Evolutionary conservation across 2,113 vertebrate genomes (phyloP), one percentile per base, ranked within the genome.

Genomic region (Oryzias celebensis): DNA sequence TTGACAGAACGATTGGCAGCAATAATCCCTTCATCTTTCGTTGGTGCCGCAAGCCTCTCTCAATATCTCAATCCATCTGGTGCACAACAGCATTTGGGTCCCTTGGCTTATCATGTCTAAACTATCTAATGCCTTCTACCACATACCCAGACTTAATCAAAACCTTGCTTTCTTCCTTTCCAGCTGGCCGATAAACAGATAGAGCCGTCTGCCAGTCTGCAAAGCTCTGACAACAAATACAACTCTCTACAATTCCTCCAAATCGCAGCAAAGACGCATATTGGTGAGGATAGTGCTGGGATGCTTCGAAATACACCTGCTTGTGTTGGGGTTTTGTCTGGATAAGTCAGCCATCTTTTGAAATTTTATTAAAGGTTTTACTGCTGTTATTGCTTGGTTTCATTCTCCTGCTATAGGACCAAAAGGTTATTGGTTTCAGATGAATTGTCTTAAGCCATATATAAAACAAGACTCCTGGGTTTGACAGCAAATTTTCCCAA

Each of bases 1-100:
- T 87, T 80, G 73, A 84, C 71, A 60, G 58, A 71, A 66, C 65
- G 70, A 86, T 80, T 82, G 75, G 49, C 52, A 56, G 54, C 65
- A 45, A 28, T 85, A 87, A 89, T 85, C 77, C 71, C 72, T 69
- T 84, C 76, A 85, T 86, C 77, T 72, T 58, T 77, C 57, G 22
- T 60, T 50, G 62, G 66, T 28, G 62, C 81, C 54, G 58, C 62
- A 78, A 84, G 82, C 78, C 71, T 54, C 45, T 49, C 1, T 16
- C 68, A 72, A 61, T 87, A 80, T 88, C 82, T 84, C 62, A 46
- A 72, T 80, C 86, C 74, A 73, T 89, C 82, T 86, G 76, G 67
- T 79, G 80, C 71, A 77, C 73, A 68, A 60, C 61, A 65, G 58
- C 28, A 41, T 70, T 63, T 5, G 54, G 70, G 50, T 86, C 68